phyloP scores from a whole-genome alignment of 2,888 invertebrate genomes.

The Aelia acuminata region DNA sequence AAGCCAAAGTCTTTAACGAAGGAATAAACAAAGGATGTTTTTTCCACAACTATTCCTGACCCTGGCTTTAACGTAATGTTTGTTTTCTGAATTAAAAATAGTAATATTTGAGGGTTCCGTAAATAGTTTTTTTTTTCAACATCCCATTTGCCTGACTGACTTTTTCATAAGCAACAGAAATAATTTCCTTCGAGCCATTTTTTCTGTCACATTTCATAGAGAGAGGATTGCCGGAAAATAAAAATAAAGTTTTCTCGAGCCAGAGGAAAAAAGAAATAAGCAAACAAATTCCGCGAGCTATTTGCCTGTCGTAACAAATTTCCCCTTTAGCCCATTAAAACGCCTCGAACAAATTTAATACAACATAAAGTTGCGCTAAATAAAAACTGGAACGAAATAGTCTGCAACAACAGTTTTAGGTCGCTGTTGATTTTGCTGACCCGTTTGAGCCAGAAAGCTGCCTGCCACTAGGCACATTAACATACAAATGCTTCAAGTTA shows the following conservation, averaged over 20 bases:
- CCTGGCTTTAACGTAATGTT: background rate
- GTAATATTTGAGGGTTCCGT: background rate
- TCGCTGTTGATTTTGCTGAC: background rate
- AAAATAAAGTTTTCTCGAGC: background rate
- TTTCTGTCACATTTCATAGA: background rate
- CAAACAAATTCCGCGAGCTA: background rate
- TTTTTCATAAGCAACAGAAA: background rate
- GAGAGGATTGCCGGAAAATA: background rate
- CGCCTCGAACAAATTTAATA: constrained; percentile 18
- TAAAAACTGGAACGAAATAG: background rate
- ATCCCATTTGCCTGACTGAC: background rate
- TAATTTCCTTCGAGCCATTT: background rate
- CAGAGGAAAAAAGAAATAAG: background rate
- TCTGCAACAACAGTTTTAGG: constrained; percentile 10
- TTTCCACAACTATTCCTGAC: background rate
- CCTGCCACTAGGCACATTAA: background rate
- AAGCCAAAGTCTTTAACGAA: background rate
- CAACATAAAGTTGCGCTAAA: background rate
- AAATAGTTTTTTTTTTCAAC: background rate
- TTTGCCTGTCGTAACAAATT: constrained; percentile 22
- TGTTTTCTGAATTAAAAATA: background rate
- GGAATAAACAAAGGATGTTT: background rate
- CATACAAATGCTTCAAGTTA: constrained; percentile 12
- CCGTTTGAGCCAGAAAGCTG: background rate
- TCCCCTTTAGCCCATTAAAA: background rate